These are phyloP conservation scores for Sturmia bella DNA, from an alignment of 2,888 invertebrate genomes.

Conservation along the genomic window DNA sequence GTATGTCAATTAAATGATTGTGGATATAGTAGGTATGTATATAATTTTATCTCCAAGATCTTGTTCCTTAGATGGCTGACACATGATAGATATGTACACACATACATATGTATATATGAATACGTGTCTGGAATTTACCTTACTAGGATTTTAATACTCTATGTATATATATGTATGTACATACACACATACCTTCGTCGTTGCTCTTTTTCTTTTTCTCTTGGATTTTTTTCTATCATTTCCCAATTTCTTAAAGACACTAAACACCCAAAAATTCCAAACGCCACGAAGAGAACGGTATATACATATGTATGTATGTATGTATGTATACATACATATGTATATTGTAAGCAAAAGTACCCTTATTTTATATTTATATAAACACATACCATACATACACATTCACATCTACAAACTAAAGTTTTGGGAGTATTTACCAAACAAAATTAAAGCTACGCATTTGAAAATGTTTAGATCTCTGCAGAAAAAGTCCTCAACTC, in stretches of 20 bases:
- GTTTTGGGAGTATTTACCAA: no score
- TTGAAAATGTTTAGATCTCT: no score
- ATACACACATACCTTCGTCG: background rate
- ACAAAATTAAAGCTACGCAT: no score
- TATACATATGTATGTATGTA: background rate
- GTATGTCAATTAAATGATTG: background rate
- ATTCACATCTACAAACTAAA: no score
- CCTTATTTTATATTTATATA: no score
- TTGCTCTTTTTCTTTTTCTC: slow-evolving; percentile 14
- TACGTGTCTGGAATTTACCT: background rate
- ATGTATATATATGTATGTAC: background rate
- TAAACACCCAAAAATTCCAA: background rate
- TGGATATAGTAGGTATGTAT: background rate
- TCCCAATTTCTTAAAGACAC: background rate
- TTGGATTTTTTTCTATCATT: slow-evolving; percentile 7
- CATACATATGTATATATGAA: background rate
- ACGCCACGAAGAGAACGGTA: background rate
- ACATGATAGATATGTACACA: background rate
- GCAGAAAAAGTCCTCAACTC: no score
- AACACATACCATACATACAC: no score
- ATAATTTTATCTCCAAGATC: background rate
- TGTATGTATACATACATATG: background rate
- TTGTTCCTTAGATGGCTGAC: no score
- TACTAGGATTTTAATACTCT: background rate
- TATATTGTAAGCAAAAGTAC: no score